A percentile compares a stretch with the other conserved stretches of the same genome.
These are phyloP conservation scores for Hippasteria phrygiana DNA, from an alignment of 53 echinoderm and acorn worm species.

Conservation along the genomic window DNA sequence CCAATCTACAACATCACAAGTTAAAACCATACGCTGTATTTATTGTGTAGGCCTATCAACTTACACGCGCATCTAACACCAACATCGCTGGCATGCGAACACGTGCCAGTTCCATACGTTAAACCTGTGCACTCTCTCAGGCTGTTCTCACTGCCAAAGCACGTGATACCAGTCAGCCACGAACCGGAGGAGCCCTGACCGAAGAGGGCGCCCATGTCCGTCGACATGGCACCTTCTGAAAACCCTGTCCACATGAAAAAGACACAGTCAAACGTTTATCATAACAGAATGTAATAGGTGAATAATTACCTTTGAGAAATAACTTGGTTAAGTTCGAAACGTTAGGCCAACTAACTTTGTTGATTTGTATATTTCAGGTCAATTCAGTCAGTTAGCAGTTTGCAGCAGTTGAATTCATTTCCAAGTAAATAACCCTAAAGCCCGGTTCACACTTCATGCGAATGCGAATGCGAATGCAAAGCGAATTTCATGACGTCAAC, in stretches of 20 bases:
- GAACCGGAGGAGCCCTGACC: conserved; percentile 26
- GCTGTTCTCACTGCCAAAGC: conserved; percentile 25
- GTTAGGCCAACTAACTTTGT: no score
- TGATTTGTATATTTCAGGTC: no score
- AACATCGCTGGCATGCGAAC: conserved; percentile 18
- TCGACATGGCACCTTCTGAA: conserved; percentile 42
- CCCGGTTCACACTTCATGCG: no score
- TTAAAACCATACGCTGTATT: not conserved
- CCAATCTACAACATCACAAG: not conserved
- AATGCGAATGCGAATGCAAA: no score
- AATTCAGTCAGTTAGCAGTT: no score
- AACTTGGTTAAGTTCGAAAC: no score
- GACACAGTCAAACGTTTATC: not conserved
- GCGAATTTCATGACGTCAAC: no score
- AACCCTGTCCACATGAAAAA: conserved; percentile 11
- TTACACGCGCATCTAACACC: conserved; percentile 40
- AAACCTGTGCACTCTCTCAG: conserved; percentile 6
- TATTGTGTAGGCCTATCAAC: not conserved
- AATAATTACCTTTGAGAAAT: no score
- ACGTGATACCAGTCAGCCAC: conserved; percentile 34
- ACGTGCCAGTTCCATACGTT: conserved; percentile 29
- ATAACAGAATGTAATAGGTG: no score
- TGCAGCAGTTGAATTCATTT: no score
- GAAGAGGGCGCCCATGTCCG: conserved; percentile 31
- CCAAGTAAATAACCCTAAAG: no score